Conservation (phyloP, 2,888 invertebrate species). For the Drosophila cognata region DNA sequence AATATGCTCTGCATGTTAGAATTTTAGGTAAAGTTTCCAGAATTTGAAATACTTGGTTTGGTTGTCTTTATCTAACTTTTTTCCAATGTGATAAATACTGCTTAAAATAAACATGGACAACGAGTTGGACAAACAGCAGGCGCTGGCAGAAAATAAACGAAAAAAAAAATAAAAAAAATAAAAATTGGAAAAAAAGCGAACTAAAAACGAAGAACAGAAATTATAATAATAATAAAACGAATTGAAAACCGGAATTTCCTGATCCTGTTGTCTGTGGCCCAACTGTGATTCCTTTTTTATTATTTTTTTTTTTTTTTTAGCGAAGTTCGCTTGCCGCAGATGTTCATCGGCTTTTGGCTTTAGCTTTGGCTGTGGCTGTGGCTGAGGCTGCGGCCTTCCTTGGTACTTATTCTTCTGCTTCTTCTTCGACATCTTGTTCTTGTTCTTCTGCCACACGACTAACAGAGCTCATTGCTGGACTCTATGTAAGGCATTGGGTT, state of each 20-base stretch:
- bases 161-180: background rate
- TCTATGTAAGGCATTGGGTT: slow-evolving; percentile 78
- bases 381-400: slow-evolving; percentile 21
- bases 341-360: slow-evolving; percentile 47
- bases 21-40: background rate
- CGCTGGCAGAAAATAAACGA: background rate
- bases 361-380: slow-evolving; percentile 2
- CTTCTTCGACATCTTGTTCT: slow-evolving; percentile 17
- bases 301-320: slow-evolving; percentile 21
- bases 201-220: slow-evolving; percentile 46
- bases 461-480: slow-evolving; percentile 44
- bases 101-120: slow-evolving; percentile 15
- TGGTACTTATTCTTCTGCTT: slow-evolving; percentile 29
- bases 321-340: slow-evolving; percentile 48
- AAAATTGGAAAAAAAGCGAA: slow-evolving; percentile 18
- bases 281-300: slow-evolving; percentile 73
- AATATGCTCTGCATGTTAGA: no score
- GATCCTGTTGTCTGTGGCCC: slow-evolving; percentile 74
- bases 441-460: slow-evolving; percentile 21
- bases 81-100: slow-evolving; percentile 23
- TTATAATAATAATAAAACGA: slow-evolving; percentile 72
- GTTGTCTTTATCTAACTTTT: slow-evolving; percentile 9
- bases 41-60: background rate
- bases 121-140: slow-evolving; percentile 14
- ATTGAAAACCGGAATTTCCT: slow-evolving; percentile 78